These are phyloP conservation scores for Drosophila melanocephala DNA, from an alignment of 2,888 invertebrate species.

Conservation along the genomic window DNA sequence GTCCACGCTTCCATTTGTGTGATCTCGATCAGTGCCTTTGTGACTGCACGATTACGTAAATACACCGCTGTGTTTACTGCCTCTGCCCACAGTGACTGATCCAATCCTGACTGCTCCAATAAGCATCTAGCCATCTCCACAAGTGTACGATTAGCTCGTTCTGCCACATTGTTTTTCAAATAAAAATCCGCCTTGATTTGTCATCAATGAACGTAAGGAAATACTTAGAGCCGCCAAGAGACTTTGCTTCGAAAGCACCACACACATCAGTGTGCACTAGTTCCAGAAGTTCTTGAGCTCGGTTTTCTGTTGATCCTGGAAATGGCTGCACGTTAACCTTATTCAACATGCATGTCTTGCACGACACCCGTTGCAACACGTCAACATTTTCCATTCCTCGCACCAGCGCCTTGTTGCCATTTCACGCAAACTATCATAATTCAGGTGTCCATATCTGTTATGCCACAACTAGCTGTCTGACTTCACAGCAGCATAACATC, in stretches of 20 bases:
- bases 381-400: no score
- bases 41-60: no score
- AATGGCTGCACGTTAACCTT: constrained; percentile 1
- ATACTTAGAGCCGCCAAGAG: not conserved
- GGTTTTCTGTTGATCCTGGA: not conserved
- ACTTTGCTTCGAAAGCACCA: not conserved
- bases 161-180: no score
- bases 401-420: not conserved
- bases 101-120: no score
- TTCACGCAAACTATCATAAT: constrained; percentile 10
- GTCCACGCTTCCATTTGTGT: no score
- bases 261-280: not conserved
- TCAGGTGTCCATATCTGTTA: not conserved
- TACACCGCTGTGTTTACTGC: no score
- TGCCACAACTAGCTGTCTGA: not conserved
- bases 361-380: not conserved
- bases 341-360: constrained; percentile 3
- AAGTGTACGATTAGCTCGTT: no score
- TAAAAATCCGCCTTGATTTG: constrained; percentile 1
- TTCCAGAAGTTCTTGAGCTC: not conserved
- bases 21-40: no score
- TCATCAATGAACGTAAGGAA: not conserved
- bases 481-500: constrained; percentile 12
- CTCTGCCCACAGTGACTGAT: no score
- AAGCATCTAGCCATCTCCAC: no score